These are phyloP conservation scores for Hydrolagus affinis DNA, from an alignment of 2,113 vertebrate genomes.

Conservation along the genomic window DNA sequence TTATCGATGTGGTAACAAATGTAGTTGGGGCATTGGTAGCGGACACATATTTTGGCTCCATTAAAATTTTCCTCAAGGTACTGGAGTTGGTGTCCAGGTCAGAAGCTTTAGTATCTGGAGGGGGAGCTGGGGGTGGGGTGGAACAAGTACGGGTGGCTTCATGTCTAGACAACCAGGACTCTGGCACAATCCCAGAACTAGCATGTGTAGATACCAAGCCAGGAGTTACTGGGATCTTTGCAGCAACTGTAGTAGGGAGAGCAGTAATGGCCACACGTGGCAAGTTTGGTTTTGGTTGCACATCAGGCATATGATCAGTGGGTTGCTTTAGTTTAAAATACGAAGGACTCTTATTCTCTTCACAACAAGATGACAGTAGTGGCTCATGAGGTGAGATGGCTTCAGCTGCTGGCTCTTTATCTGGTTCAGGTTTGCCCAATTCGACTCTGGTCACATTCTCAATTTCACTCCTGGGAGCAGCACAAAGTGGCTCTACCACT, in stretches of 20 bases:
- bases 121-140: conserved; percentile 56
- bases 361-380: conserved; percentile 5
- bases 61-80: conserved; percentile 90
- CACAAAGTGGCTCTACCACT: conserved; percentile 36
- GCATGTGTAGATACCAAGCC: conserved; percentile 54
- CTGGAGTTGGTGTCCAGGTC: conserved; percentile 85
- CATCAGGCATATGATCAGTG: conserved; percentile 50
- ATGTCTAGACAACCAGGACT: conserved; percentile 71
- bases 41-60: conserved; percentile 93
- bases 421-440: conserved; percentile 23
- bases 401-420: conserved; percentile 44
- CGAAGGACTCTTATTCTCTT: conserved; percentile 47
- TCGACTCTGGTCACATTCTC: background rate
- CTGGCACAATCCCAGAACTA: conserved; percentile 50
- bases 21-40: conserved; percentile 63
- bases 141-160: conserved; percentile 68
- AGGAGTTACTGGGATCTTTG: conserved; percentile 52
- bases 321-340: conserved; percentile 53
- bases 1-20: conserved; percentile 62
- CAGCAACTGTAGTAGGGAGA: conserved; percentile 39
- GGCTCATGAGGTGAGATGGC: conserved; percentile 34
- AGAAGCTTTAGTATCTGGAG: conserved; percentile 88
- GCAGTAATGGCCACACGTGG: conserved; percentile 37
- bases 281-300: conserved; percentile 46
- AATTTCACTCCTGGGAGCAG: background rate